Conservation (phyloP, 1,140 invertebrate genomes). For the Neoseiulus cucumeris region DNA sequence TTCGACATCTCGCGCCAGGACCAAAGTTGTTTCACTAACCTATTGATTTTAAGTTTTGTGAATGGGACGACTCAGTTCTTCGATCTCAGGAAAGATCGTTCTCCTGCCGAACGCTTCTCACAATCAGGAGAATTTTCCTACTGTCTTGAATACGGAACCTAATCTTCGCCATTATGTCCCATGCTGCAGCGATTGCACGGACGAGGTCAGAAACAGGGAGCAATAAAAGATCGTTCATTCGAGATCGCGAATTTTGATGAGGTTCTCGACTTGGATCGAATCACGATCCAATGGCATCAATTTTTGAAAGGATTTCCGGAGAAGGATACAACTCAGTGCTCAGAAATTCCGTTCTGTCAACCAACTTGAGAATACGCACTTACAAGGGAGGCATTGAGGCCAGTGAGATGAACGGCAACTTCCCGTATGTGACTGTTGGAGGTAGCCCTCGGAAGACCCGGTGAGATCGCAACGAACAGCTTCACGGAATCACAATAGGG, state of each 20-base stretch:
- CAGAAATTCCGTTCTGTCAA: not conserved
- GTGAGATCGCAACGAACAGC: not conserved
- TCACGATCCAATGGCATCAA: too few species aligned
- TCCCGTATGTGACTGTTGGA: not conserved
- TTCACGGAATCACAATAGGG: not conserved
- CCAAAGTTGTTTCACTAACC: not conserved
- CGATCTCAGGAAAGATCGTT: not conserved
- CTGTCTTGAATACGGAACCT: not conserved
- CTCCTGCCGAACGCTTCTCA: not conserved
- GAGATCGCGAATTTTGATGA: too few species aligned
- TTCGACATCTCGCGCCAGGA: not conserved
- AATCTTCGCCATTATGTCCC: not conserved
- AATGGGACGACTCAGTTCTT: not conserved
- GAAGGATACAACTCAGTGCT: too few species aligned
- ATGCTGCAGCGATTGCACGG: not conserved
- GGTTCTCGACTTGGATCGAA: too few species aligned
- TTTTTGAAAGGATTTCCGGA: too few species aligned
- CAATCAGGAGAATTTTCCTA: not conserved
- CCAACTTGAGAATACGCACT: not conserved
- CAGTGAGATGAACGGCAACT: not conserved
- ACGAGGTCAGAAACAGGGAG: not conserved
- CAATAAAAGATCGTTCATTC: too few species aligned
- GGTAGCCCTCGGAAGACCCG: not conserved
- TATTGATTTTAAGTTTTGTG: not conserved
- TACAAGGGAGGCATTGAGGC: slow-evolving; percentile 5